Evolutionary conservation across 2,113 vertebrate genomes (phyloP).

Genomic region (Lonchura striata): DNA sequence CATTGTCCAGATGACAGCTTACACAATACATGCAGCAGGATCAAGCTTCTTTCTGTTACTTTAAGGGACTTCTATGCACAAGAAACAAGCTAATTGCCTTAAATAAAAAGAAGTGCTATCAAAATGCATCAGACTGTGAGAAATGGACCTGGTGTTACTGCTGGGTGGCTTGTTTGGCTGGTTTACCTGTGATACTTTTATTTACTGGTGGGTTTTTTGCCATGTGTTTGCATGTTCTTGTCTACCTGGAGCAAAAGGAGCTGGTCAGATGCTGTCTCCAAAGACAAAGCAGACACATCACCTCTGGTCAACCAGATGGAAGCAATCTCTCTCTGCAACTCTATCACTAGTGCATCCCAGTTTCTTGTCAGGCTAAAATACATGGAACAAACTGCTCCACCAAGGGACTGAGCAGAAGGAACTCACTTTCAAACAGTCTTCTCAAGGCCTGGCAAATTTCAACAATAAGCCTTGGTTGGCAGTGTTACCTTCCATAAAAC

Average conservation of each 20-base stretch:
- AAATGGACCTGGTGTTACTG: not conserved
- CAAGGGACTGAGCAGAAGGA: not conserved
- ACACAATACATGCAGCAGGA: not conserved
- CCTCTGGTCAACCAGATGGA: not conserved
- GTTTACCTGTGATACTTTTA: not conserved
- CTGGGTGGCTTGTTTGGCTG: not conserved
- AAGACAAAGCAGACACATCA: not conserved
- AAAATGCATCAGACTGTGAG: not conserved
- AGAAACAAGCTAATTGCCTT: not conserved
- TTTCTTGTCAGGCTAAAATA: not conserved
- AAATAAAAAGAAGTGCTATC: not conserved
- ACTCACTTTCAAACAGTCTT: not conserved
- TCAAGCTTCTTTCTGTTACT: not conserved
- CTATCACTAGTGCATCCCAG: accelerated
- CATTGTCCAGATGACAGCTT: not conserved
- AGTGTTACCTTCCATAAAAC: not conserved
- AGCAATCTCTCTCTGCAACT: not conserved
- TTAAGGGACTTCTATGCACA: not conserved
- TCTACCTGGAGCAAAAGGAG: not conserved
- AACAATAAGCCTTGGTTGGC: not conserved
- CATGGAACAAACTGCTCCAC: accelerated
- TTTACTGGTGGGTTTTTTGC: not conserved
- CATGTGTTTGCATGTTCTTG: not conserved
- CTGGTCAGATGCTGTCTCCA: not conserved
- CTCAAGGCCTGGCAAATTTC: not conserved